Evolutionary conservation across 2,888 invertebrate genomes (phyloP).

Genomic region (Yponomeuta cagnagella): DNA sequence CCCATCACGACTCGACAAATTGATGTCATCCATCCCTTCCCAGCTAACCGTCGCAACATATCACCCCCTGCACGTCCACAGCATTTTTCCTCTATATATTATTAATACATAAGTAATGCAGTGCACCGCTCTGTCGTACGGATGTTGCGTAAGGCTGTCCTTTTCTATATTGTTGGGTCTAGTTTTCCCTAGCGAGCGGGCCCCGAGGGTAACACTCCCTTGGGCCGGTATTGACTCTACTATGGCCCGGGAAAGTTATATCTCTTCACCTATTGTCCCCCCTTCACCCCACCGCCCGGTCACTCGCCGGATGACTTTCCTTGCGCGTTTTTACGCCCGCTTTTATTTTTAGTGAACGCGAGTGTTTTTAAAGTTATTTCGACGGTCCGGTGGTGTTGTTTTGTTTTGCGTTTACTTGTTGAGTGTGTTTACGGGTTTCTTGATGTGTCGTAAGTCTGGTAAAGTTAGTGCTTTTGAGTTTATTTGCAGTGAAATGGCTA

Average conservation of each 20-base stretch:
- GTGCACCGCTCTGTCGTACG: conserved; percentile 51
- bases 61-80: conserved; percentile 72
- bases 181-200: conserved; percentile 74
- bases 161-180: conserved; percentile 75
- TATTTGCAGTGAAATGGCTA: too few species aligned
- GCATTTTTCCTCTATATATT: conserved; percentile 76
- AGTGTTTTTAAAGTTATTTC: conserved; percentile 24
- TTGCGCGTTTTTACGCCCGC: conserved; percentile 72
- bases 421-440: conserved; percentile 5
- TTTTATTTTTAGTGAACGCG: conserved; percentile 41
- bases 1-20: conserved; percentile 75
- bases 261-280: conserved; percentile 73
- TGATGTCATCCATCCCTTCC: conserved; percentile 74
- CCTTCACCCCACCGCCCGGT: conserved; percentile 39
- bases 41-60: conserved; percentile 73
- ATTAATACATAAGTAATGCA: conserved; percentile 71
- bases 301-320: conserved; percentile 54
- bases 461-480: too few species aligned
- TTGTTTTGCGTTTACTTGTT: conserved; percentile 24
- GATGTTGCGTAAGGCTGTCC: conserved; percentile 50
- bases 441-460: background rate
- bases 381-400: background rate
- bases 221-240: conserved; percentile 75
- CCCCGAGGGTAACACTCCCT: conserved; percentile 75
- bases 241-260: conserved; percentile 71